These are phyloP conservation scores for Parnassius mnemosyne DNA, from an alignment of 2,888 invertebrate species.

Conservation along the genomic window DNA sequence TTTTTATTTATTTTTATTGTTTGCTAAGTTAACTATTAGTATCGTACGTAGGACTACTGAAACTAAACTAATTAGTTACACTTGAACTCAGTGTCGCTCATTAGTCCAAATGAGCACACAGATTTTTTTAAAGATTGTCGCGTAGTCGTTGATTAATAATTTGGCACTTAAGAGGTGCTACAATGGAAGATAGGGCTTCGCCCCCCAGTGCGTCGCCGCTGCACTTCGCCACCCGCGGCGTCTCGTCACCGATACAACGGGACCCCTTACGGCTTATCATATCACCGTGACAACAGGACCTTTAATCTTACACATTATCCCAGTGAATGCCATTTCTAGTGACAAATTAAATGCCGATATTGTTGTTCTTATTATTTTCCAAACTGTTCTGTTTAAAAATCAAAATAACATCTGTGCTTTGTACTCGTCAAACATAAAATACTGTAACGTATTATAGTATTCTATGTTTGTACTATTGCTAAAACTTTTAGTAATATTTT, in stretches of 20 bases:
- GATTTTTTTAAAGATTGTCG: conserved; percentile 47
- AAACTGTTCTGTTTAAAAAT: too few species aligned
- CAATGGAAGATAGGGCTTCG: conserved; percentile 32
- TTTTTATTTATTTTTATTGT: too few species aligned
- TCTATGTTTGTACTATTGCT: too few species aligned
- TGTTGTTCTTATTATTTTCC: too few species aligned
- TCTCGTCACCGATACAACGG: conserved; percentile 58
- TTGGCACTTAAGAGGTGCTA: conserved; percentile 34
- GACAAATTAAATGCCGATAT: conserved; percentile 1
- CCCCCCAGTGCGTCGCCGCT: conserved; percentile 39
- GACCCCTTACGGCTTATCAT: conserved; percentile 51
- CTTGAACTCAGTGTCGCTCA: conserved; percentile 26
- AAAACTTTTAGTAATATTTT: too few species aligned
- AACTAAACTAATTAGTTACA: conserved; percentile 26
- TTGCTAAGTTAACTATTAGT: too few species aligned
- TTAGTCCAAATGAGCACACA: conserved; percentile 42
- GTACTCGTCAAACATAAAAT: too few species aligned
- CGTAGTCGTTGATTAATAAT: conserved; percentile 33
- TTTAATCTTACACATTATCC: conserved; percentile 15
- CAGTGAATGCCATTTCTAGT: conserved; percentile 6
- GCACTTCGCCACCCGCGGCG: conserved; percentile 46
- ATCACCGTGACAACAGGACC: conserved; percentile 44
- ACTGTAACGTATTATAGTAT: too few species aligned
- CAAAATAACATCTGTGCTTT: too few species aligned
- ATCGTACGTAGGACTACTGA: background rate